These are phyloP conservation scores for Actinemys pallida DNA, from an alignment of 2,113 vertebrate genomes.

Conservation along the genomic window DNA sequence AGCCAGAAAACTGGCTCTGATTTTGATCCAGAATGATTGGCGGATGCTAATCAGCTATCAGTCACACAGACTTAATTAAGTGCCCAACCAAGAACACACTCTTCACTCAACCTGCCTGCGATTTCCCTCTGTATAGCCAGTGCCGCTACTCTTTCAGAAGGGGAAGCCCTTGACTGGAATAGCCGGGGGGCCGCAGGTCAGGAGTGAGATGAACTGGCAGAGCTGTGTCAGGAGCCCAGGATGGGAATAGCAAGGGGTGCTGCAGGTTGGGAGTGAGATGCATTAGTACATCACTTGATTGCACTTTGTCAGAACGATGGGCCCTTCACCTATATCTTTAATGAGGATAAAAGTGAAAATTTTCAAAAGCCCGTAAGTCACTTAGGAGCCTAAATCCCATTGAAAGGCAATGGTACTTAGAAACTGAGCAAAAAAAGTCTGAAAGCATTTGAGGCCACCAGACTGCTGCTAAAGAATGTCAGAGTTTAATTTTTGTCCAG, in stretches of 20 bases:
- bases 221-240: neutral
- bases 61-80: neutral
- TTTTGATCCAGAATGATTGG: neutral
- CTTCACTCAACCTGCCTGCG: neutral
- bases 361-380: neutral
- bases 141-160: neutral
- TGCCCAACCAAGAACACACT: accelerated
- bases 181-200: neutral
- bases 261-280: neutral
- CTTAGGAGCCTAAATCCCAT: neutral
- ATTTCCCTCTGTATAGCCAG: accelerated
- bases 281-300: neutral
- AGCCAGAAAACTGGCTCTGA: constrained; percentile 18
- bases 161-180: neutral
- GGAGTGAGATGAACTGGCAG: accelerated
- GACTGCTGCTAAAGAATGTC: neutral
- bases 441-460: neutral
- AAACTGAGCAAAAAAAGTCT: neutral
- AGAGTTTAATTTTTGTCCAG: neutral
- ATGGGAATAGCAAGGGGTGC: neutral
- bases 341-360: neutral
- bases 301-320: neutral
- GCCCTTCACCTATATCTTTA: neutral
- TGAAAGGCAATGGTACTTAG: neutral
- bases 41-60: neutral